Base-by-base conservation (phyloP, 2,113 vertebrate species). In the Saguinus imperator region DNA sequence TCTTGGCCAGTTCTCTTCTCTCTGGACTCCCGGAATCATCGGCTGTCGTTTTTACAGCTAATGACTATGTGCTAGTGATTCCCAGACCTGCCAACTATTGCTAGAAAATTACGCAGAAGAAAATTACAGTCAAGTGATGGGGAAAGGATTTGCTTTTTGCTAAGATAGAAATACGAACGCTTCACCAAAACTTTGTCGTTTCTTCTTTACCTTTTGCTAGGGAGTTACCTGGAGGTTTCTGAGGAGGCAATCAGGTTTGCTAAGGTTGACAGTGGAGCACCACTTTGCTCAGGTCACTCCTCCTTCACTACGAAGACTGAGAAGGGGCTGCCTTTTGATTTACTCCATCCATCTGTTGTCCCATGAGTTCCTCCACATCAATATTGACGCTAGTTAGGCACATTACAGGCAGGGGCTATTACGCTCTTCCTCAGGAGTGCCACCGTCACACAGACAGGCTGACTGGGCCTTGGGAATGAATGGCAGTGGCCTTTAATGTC, bases 91-190 rank as follows among this genome's bases (percentile, higher is more conserved):
- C 61, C 75, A 90, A 86, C 43, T 18, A 25, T 45, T 70, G 61
- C 70, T 92, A 75, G 76, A 70, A 93, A 96, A 89, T 73, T 50
- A 89, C 16, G 64, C 16, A 66, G 90, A 94, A 72, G 79, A 35
- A 96, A 91, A 66, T 58, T 76, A 55, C 18, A 23, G 72, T 84
- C 0, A 3, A n/a, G 40, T 68, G 35, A 23, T 52, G 45, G 17
- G 32, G 70, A 93, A 64, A 83, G 12, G 68, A 72, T 66, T 89
- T 88, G 79, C 70, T 93, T 95, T 57, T 50, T 61, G 27, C 17
- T 81, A 37, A 89, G 83, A 76, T 17, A 64, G 37, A 96, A 85
- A 64, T n/a, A 50, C 13, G 55, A 73, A 58, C 77, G 58, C 11
- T 35, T 73, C 76, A 66, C 8, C 66, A 58, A 70, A 70, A 7